Percentiles rank a stretch among this genome's conserved stretches.
These are phyloP conservation scores for Catostomus latipinnis DNA, from an alignment of 2,797 vertebrate genomes.

Conservation along the genomic window DNA sequence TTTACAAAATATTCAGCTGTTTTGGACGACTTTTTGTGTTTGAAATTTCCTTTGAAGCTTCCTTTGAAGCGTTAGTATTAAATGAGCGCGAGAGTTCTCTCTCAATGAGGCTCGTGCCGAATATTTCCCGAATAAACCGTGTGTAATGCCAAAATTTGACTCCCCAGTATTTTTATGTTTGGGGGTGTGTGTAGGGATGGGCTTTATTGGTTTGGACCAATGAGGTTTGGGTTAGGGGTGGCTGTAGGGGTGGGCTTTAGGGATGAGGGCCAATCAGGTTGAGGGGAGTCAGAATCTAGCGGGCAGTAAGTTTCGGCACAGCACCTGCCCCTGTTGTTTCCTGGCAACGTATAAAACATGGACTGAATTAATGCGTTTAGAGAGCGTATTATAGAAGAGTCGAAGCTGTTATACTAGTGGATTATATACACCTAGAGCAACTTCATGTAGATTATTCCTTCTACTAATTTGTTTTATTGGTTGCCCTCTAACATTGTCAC, in stretches of 20 bases:
- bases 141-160: too few species aligned
- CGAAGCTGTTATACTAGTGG: neutral
- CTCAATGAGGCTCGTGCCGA: neutral
- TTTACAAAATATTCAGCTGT: neutral
- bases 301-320: too few species aligned
- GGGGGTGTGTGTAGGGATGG: too few species aligned
- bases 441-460: too few species aligned
- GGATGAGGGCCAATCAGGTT: too few species aligned
- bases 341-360: conserved; percentile 26
- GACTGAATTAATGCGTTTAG: conserved; percentile 3
- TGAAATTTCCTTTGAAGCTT: neutral
- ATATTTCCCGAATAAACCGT: neutral
- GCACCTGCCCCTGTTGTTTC: conserved; percentile 5
- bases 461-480: too few species aligned
- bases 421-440: neutral
- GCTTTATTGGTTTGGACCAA: too few species aligned
- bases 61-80: neutral
- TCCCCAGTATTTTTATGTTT: too few species aligned
- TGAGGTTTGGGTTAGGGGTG: too few species aligned
- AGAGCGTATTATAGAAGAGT: neutral
- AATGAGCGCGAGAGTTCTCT: neutral
- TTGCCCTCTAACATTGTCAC: too few species aligned
- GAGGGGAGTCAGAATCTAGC: too few species aligned
- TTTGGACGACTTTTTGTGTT: neutral
- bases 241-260: too few species aligned